A percentile compares a stretch with the other conserved stretches of the same genome.
These are phyloP conservation scores for Botia almorhae DNA, from an alignment of 2,797 vertebrate genomes.

Conservation along the genomic window DNA sequence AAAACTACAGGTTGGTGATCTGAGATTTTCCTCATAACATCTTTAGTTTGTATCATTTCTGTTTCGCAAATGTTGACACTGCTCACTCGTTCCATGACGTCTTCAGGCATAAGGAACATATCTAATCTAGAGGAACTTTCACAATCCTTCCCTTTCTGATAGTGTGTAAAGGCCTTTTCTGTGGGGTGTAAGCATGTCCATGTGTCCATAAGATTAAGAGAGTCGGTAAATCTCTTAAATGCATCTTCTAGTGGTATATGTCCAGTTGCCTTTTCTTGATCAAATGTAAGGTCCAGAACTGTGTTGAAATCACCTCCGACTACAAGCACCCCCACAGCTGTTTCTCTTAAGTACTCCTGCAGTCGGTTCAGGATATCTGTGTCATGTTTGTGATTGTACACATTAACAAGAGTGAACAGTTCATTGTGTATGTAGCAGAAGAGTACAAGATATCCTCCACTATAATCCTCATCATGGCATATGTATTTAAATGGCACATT, in stretches of 20 bases:
- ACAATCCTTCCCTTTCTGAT: background rate
- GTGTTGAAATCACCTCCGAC: constrained; percentile 53
- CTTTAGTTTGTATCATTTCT: background rate
- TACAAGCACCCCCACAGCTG: constrained; percentile 44
- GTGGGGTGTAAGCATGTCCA: constrained; percentile 8
- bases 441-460: constrained; percentile 52
- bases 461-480: constrained; percentile 47
- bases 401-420: constrained; percentile 46
- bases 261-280: background rate
- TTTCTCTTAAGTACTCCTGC: constrained; percentile 33
- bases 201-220: constrained; percentile 37
- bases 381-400: constrained; percentile 45
- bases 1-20: constrained; percentile 36
- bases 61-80: background rate
- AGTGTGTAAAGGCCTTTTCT: constrained; percentile 16
- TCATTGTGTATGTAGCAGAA: constrained; percentile 20
- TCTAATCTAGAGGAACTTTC: constrained; percentile 20
- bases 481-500: background rate
- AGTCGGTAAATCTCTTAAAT: constrained; percentile 22
- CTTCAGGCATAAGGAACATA: constrained; percentile 41
- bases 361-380: constrained; percentile 2
- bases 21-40: background rate
- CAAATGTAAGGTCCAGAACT: constrained; percentile 24
- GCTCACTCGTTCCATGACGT: background rate
- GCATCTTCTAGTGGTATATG: background rate